A percentile compares a stretch with the other conserved stretches of the same genome.
Conservation (phyloP, 2,797 vertebrate species). For the Oreochromis mossambicus region DNA sequence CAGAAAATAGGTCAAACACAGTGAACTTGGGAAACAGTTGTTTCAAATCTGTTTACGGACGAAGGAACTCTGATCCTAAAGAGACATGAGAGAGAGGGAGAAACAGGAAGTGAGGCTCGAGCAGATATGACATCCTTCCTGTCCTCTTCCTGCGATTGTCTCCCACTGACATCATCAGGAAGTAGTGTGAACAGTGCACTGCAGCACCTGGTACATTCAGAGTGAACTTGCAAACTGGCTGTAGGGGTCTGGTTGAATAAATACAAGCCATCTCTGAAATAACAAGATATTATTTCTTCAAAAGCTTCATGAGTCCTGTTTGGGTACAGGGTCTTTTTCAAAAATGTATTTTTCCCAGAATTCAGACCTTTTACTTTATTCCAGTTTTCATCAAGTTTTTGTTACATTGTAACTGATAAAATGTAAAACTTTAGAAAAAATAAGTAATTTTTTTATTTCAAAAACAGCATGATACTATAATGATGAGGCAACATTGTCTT, state of each 20-base stretch:
- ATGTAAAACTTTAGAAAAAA: neutral
- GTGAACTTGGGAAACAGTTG: conserved; percentile 18
- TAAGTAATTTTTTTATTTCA: neutral
- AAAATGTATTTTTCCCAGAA: neutral
- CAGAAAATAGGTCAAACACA: conserved; percentile 22
- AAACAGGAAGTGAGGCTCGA: conserved; percentile 61
- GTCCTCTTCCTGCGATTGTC: conserved; percentile 76
- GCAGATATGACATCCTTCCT: conserved; percentile 78
- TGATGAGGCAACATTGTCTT: neutral
- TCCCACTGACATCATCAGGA: conserved; percentile 69
- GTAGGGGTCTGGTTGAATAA: neutral
- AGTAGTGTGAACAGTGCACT: neutral
- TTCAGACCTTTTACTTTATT: neutral
- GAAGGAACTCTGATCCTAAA: conserved; percentile 12
- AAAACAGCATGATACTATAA: neutral
- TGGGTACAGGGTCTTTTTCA: neutral
- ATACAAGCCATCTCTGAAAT: neutral
- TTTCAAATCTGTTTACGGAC: conserved; percentile 29
- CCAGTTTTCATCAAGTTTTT: neutral
- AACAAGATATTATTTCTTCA: neutral
- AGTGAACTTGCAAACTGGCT: neutral
- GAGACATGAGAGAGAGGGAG: conserved; percentile 58
- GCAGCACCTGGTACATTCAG: conserved; percentile 44
- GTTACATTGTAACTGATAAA: neutral
- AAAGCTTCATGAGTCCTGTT: neutral